phyloP scores from a whole-genome alignment of 1,140 invertebrate species.

The Drosophila micromelanica region DNA sequence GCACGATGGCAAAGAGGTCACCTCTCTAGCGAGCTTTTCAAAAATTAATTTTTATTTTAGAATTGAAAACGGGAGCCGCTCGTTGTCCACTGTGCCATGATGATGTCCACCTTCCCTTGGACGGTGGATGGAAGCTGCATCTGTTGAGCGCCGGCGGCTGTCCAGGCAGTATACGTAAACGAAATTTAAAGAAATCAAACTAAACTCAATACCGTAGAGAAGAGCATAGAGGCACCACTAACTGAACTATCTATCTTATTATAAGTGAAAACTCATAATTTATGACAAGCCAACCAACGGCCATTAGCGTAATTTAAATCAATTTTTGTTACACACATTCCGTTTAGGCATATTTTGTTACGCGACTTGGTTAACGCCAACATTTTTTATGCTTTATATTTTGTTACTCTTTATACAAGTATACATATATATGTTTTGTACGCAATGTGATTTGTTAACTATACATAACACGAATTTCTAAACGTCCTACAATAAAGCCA shows the following conservation, averaged over 20 bases:
- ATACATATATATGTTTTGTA: slow-evolving; percentile 59
- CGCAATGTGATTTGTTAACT: slow-evolving; percentile 76
- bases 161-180: slow-evolving; percentile 82
- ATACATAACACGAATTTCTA: slow-evolving; percentile 66
- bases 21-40: background rate
- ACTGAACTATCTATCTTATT: slow-evolving; percentile 9
- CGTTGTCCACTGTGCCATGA: slow-evolving; percentile 91
- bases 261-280: slow-evolving; percentile 9
- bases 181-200: slow-evolving; percentile 74
- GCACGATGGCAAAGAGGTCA: too few species aligned
- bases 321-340: slow-evolving; percentile 53
- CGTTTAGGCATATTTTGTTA: slow-evolving; percentile 66
- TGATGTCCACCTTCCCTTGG: slow-evolving; percentile 85
- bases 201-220: slow-evolving; percentile 29
- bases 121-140: slow-evolving; percentile 85
- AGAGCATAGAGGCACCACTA: slow-evolving; percentile 11
- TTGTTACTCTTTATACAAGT: slow-evolving; percentile 48
- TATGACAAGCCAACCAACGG: slow-evolving; percentile 13
- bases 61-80: slow-evolving; percentile 86
- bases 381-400: slow-evolving; percentile 42
- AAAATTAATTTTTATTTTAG: slow-evolving; percentile 58
- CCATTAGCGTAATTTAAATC: slow-evolving; percentile 47
- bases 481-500: slow-evolving; percentile 80
- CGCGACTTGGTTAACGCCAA: slow-evolving; percentile 35
- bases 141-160: slow-evolving; percentile 73